phyloP scores from a whole-genome alignment of 2,888 invertebrate species.

The Thysanoteuthis rhombus region DNA sequence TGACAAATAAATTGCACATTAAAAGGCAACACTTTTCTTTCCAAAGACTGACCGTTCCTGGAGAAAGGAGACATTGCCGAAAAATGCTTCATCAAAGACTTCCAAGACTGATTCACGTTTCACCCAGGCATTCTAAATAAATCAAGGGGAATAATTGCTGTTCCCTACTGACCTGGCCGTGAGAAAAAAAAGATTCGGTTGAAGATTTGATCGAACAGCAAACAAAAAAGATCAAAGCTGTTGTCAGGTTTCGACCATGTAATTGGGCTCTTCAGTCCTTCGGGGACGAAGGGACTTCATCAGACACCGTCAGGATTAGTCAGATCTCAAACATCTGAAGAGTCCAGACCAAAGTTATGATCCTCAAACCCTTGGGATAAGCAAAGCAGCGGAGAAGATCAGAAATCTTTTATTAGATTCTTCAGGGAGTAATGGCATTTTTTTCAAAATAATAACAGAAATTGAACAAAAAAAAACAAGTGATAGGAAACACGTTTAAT shows the following conservation, averaged over 20 bases:
- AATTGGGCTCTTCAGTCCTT: background rate
- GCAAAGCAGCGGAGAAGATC: background rate
- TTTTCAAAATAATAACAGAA: too few species aligned
- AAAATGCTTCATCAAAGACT: background rate
- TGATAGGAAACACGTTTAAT: too few species aligned
- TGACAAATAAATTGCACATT: too few species aligned
- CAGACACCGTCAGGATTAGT: background rate
- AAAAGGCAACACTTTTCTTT: too few species aligned
- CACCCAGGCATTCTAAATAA: background rate
- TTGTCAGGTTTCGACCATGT: background rate
- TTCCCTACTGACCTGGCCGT: background rate
- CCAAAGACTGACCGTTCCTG: too few species aligned
- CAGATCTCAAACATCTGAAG: background rate
- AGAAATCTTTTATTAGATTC: background rate
- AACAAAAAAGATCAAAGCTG: background rate
- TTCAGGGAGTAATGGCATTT: background rate
- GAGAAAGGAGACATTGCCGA: too few species aligned
- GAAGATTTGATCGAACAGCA: background rate
- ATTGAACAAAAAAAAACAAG: too few species aligned
- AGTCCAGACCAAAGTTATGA: background rate
- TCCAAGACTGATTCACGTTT: background rate
- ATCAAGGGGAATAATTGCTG: background rate
- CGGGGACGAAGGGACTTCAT: background rate
- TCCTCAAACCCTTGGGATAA: background rate
- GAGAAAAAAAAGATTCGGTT: background rate